Base-by-base conservation (phyloP, 2,888 invertebrate genomes). In the Romanomermis culicivorax region DNA sequence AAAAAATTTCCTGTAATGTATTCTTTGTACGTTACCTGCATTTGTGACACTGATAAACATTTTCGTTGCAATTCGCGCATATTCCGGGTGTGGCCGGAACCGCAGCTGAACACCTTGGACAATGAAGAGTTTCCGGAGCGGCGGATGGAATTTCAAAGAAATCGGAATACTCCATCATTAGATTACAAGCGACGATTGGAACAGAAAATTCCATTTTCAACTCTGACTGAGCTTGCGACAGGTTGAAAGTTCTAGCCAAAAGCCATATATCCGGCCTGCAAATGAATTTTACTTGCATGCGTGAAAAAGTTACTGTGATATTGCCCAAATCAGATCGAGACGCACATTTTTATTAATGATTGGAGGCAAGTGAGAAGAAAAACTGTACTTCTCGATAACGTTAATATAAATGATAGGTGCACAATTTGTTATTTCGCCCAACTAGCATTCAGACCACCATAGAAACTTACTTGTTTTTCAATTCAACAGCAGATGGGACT, bases 31-130 rank as follows among this genome's bases (percentile, higher is more conserved):
- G n/a, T n/a, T 63, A 80, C 79, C 83, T 79, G 74, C 95, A 97
- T 73, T 95, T 95, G 74, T 93, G 91, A 66, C 95, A 97, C 67
- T 97, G 97, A 75, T 87, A 95, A 0, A 95, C 95, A 70, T 95
- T 95, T 70, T 97, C 95, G 0, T 95, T 93, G 67, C 89, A 89
- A 70, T 88, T 89, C 0, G 82, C 84, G 68, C 95, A 95, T 0
- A 95, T 89, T 0, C 95, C 95, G 0, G 95, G 93, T 69, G 89
- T 89, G 0, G 95, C 86, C 0, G 91, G 88, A 1, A 97, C 95
- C 0, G 87, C 85, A 26, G 91, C 88, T 56, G 88, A 88, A 69
- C 95, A 97, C 52, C 61, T 52, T 2, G 62, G 63, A 55, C 63
- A 63, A 42, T 62, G 62, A 7, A 63, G 4, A 0, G 87, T 91